Evolutionary conservation across 2,888 invertebrate species (phyloP).

Genomic region (Cartodere bifasciata): DNA sequence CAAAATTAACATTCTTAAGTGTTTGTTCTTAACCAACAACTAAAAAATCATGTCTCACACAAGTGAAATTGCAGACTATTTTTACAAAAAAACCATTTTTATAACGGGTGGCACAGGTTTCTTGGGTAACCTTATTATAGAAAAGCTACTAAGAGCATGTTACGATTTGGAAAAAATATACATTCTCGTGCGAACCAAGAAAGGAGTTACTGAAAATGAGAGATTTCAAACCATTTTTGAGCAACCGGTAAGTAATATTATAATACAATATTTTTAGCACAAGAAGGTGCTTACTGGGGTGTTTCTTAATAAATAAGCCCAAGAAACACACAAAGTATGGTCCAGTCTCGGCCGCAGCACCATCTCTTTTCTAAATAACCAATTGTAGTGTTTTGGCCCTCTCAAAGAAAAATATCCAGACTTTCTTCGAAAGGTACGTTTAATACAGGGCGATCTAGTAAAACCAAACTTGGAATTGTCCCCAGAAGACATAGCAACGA

Average conservation of each 20-base stretch:
- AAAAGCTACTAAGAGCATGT: constrained; percentile 32
- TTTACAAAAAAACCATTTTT: constrained; percentile 29
- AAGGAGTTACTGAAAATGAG: constrained; percentile 26
- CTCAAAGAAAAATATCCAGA: constrained; percentile 46
- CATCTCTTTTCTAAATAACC: no score
- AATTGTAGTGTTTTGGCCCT: constrained; percentile 34
- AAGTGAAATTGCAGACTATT: constrained; percentile 19
- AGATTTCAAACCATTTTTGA: constrained; percentile 31
- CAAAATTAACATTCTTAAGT: no score
- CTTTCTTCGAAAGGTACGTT: constrained; percentile 46
- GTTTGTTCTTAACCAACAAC: no score
- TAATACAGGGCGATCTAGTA: constrained; percentile 45
- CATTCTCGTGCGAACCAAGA: constrained; percentile 31
- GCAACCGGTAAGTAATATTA: constrained; percentile 23
- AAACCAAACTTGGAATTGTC: constrained; percentile 46
- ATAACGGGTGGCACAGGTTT: constrained; percentile 36
- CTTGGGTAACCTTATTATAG: constrained; percentile 36
- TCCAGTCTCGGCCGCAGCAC: no score
- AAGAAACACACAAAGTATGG: no score
- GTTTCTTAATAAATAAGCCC: constrained; percentile 1
- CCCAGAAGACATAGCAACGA: constrained; percentile 39
- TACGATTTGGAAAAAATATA: constrained; percentile 33
- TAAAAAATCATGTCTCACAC: no score
- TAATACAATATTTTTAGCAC: background rate
- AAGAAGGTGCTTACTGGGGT: background rate